Conservation (phyloP, 2,797 vertebrate genomes). For the Scleropages formosus region DNA sequence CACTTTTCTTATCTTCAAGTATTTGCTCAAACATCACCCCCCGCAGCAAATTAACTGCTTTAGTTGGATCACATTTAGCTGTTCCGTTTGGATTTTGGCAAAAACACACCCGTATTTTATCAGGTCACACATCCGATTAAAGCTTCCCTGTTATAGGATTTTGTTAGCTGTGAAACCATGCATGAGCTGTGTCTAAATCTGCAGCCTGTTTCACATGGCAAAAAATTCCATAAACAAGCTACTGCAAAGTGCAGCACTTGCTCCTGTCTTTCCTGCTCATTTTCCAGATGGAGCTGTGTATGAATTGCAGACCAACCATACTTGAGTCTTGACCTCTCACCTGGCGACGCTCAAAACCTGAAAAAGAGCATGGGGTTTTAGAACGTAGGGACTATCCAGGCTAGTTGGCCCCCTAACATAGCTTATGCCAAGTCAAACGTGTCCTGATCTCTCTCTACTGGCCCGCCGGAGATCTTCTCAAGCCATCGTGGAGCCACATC, state of each 20-base stretch:
- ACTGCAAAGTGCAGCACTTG: too few relatives aligned
- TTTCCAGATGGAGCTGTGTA: neutral
- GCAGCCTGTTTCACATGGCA: neutral
- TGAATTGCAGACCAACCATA: neutral
- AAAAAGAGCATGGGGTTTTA: slow-evolving; percentile 7
- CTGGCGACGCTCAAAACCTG: slow-evolving; percentile 9
- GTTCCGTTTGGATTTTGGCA: slow-evolving; percentile 42
- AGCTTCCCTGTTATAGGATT: slow-evolving; percentile 5
- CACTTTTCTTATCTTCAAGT: slow-evolving; percentile 41
- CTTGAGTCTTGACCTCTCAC: slow-evolving; percentile 13
- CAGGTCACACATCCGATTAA: slow-evolving; percentile 14
- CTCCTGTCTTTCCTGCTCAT: neutral
- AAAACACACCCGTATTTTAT: slow-evolving; percentile 51
- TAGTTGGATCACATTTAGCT: slow-evolving; percentile 47
- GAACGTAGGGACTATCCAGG: slow-evolving; percentile 15
- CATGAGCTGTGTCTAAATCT: neutral
- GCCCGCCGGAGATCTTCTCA: neutral
- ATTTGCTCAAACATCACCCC: slow-evolving; percentile 44
- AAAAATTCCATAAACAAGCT: neutral
- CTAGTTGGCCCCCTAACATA: neutral
- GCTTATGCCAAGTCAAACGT: neutral
- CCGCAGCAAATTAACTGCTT: slow-evolving; percentile 43
- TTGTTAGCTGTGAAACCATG: neutral
- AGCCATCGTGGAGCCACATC: slow-evolving; percentile 18
- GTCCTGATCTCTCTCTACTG: too few relatives aligned